A percentile compares a stretch with the other conserved stretches of the same genome.
phyloP scores from a whole-genome alignment of 2,797 vertebrate genomes.

The Oophaga sylvatica region DNA sequence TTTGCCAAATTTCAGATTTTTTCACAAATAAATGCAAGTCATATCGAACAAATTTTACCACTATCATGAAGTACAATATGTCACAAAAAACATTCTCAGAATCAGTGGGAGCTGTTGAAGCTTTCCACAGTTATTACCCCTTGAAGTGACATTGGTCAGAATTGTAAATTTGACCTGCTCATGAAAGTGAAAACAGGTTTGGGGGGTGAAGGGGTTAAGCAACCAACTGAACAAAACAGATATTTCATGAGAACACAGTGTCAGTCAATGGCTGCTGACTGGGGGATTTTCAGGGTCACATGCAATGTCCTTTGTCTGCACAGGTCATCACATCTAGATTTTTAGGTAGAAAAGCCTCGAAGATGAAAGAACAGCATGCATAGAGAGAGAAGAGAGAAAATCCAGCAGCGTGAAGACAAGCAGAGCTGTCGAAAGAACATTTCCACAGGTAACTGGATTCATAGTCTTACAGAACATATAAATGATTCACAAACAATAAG shows the following conservation, averaged over 20 bases:
- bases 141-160: too few relatives aligned
- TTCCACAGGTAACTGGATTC: not conserved
- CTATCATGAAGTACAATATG: too few relatives aligned
- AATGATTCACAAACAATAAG: too few relatives aligned
- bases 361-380: conserved; percentile 38
- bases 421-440: not conserved
- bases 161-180: too few relatives aligned
- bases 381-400: conserved; percentile 19
- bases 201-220: not conserved
- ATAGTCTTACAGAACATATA: not conserved
- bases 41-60: too few relatives aligned
- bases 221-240: not conserved
- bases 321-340: conserved; percentile 46
- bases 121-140: too few relatives aligned
- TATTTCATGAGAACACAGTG: conserved; percentile 28
- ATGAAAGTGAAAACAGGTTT: too few relatives aligned
- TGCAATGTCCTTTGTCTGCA: conserved; percentile 48
- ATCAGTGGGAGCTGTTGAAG: too few relatives aligned
- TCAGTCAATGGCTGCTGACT: conserved; percentile 52
- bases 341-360: conserved; percentile 56
- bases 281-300: conserved; percentile 57
- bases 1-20: too few relatives aligned
- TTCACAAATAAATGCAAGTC: too few relatives aligned
- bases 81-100: too few relatives aligned
- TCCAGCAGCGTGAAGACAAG: not conserved